A percentile compares a stretch with the other conserved stretches of the same genome.
Evolutionary conservation across 2,113 vertebrate species (phyloP).

Genomic region (Ochotona princeps): DNA sequence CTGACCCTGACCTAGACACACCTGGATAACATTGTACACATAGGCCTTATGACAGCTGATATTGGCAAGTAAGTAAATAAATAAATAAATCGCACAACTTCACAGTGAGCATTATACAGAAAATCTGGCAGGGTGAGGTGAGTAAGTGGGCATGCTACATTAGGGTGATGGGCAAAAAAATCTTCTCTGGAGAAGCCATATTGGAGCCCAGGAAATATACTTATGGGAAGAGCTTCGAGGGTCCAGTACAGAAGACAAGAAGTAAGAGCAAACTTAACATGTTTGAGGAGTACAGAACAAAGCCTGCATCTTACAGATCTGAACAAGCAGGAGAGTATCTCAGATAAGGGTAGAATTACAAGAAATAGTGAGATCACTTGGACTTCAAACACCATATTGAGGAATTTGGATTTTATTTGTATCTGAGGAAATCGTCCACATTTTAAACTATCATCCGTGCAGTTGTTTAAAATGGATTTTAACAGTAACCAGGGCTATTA

Average conservation of each 20-base stretch:
- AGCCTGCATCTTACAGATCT: background rate
- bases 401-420: background rate
- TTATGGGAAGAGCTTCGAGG: background rate
- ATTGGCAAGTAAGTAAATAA: background rate
- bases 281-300: background rate
- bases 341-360: background rate
- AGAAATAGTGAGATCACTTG: background rate
- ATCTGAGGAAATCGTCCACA: background rate
- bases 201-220: constrained; percentile 14
- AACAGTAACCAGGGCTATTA: background rate
- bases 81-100: background rate
- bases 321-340: background rate
- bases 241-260: background rate
- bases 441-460: background rate
- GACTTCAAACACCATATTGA: background rate
- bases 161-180: background rate
- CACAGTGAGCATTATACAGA: background rate
- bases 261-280: background rate
- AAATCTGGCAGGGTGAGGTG: background rate
- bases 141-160: background rate
- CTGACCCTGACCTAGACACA: background rate
- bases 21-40: background rate
- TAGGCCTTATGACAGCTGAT: background rate
- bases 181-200: background rate
- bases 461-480: background rate